phyloP scores from a whole-genome alignment of 2,113 vertebrate genomes.

The Sturnus vulgaris region DNA sequence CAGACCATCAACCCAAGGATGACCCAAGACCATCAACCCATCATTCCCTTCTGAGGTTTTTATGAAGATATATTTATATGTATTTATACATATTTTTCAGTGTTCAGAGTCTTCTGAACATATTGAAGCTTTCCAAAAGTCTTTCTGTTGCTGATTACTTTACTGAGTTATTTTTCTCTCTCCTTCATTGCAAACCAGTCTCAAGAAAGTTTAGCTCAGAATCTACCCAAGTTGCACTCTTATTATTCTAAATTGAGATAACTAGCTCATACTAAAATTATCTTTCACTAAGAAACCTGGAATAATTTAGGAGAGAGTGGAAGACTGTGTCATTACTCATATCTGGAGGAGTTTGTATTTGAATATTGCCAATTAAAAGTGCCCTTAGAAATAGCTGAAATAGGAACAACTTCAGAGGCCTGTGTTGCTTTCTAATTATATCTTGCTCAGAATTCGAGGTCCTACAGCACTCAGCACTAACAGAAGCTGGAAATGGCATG shows the following conservation, averaged over 20 bases:
- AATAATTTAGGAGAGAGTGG: neutral
- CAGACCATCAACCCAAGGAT: neutral
- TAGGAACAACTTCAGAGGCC: neutral
- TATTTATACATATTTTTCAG: neutral
- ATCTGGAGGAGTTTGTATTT: constrained; percentile 11
- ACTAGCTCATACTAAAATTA: neutral
- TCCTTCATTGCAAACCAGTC: neutral
- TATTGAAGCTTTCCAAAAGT: neutral
- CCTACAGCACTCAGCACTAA: neutral
- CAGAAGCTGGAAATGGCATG: neutral
- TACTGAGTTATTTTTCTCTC: neutral
- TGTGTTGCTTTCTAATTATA: constrained; percentile 2
- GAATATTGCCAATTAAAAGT: constrained; percentile 37
- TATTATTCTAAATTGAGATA: neutral
- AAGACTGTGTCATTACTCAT: neutral
- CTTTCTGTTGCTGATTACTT: neutral
- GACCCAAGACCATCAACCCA: rapidly evolving
- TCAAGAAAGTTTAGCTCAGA: neutral
- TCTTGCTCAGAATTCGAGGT: neutral
- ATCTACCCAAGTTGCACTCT: neutral
- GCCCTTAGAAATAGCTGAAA: neutral
- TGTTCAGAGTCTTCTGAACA: neutral
- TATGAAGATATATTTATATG: neutral
- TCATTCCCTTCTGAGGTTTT: neutral
- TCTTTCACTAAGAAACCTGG: neutral